Conservation (phyloP, 2,797 vertebrate genomes). For the Chaunax sp. region DNA sequence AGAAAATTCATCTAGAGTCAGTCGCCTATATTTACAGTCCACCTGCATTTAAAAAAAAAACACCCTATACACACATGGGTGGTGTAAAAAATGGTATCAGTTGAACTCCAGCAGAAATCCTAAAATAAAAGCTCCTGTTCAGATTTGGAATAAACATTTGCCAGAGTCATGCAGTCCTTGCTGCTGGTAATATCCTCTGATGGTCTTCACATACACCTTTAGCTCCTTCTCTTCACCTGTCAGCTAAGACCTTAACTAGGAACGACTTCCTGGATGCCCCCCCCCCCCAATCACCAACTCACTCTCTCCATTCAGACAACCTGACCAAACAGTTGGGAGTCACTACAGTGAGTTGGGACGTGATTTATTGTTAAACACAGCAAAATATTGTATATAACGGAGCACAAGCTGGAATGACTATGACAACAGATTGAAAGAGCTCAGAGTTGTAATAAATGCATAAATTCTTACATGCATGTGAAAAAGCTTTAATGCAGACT, state of each 20-base stretch:
- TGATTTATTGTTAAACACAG: neutral
- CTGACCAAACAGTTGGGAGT: neutral
- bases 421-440: neutral
- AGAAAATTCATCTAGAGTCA: too few species aligned
- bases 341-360: neutral
- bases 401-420: neutral
- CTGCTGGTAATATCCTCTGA: neutral
- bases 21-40: too few species aligned
- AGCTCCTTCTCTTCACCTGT: neutral
- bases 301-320: neutral
- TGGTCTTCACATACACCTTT: too few species aligned
- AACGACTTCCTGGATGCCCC: neutral
- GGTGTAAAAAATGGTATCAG: too few species aligned
- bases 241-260: neutral
- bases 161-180: too few species aligned
- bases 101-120: too few species aligned
- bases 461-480: neutral
- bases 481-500: neutral
- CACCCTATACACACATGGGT: too few species aligned
- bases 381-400: neutral
- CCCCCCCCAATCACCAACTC: neutral
- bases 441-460: neutral
- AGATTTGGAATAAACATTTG: conserved; percentile 2
- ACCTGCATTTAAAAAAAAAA: too few species aligned
- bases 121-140: neutral